Evolutionary conservation across 2,113 vertebrate species (phyloP), one percentile per base, ranked within the genome.

Genomic region (Sinocyclocheilus anshuiensis): DNA sequence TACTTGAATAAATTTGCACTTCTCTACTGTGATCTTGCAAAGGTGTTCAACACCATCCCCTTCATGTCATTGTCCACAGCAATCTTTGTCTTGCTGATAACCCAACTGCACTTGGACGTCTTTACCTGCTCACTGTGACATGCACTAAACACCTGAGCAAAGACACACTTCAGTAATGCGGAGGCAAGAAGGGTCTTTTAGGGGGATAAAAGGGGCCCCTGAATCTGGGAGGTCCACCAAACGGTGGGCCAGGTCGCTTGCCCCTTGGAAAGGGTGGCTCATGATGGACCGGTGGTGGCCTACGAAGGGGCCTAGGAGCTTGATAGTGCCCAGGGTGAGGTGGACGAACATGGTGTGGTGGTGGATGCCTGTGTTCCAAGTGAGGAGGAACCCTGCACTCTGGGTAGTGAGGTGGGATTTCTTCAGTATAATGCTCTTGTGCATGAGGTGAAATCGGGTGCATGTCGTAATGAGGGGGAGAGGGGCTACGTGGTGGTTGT

Each of bases 141-240:
- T 69, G 78, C 82, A 84, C 84, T 67, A 36, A 22, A 67, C 61
- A 72, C 71, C 84, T 74, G 55, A 80, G 57, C 57, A 39, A n/a
- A 1, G 26, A 86, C 71, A 75, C 5, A 77, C 15, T 78, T 98
- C 94, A 98, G 95, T 96, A 98, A 88, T 95, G 95, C 53, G 97
- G 97, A 63, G 96, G 97, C 29, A 72, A 94, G 89, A 96, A 97
- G 7, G 97, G 97, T 92, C 97, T 97, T 92, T 97, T 97, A 0
- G 96, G 97, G 75, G 94, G 90, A 71, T 97, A 98, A 92, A 96
- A 96, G 0, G 96, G 96, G 33, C 95, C 93, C 36, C 93, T 91
- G 36, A 94, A 92, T 8, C 96, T 95, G 22, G 91, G 92, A 75
- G 69, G 80, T 29, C 95, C 92, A 39, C 90, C 91, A 0, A 96